Evolutionary conservation across 2,113 vertebrate species (phyloP), one percentile per base, ranked within the genome.

Genomic region (Actenoides hombroni): DNA sequence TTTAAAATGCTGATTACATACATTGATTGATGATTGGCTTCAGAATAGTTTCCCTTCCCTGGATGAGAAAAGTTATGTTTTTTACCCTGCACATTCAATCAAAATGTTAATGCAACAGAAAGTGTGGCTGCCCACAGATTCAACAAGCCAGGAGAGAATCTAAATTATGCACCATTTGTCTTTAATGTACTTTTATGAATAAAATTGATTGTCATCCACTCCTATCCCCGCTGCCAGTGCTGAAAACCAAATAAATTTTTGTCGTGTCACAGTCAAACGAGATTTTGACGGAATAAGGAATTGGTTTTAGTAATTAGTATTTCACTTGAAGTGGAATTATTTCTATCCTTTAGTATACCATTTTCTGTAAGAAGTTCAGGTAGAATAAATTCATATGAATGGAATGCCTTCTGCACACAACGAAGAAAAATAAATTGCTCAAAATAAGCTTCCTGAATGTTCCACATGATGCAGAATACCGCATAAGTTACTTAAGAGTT

Each of bases 1-100:
- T 97, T 96, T 93, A 97, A 97, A 92, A 95, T 91, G 84, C 92
- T 97, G 95, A 98, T 98, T 98, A 90, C 89, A 95, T 96, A 87
- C 96, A 97, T 97, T 98, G 98, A 98, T 97, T 98, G 98, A 98
- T 98, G 97, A 98, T 98, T 98, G 95, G 78, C 85, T 98, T 97
- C 94, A 96, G 95, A 98, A 98, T 88, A 95, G 93, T 97, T 97
- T 98, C 97, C 88, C 89, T 97, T 92, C 82, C 79, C 86, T 95
- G 93, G 95, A 95, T 96, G 95, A 94, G 96, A 97, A 97, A 97
- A 97, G 90, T 95, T 97, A 94, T 73, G 74, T 81, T 92, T 97
- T 97, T 98, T 97, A 98, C 97, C 96, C 97, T 95, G 90, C 92
- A 97, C 77, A 91, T 98, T 98, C 97, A 97, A 98, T 98, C 98